phyloP scores from a whole-genome alignment of 2,797 vertebrate species.

The Phaenicophaeus curvirostris region DNA sequence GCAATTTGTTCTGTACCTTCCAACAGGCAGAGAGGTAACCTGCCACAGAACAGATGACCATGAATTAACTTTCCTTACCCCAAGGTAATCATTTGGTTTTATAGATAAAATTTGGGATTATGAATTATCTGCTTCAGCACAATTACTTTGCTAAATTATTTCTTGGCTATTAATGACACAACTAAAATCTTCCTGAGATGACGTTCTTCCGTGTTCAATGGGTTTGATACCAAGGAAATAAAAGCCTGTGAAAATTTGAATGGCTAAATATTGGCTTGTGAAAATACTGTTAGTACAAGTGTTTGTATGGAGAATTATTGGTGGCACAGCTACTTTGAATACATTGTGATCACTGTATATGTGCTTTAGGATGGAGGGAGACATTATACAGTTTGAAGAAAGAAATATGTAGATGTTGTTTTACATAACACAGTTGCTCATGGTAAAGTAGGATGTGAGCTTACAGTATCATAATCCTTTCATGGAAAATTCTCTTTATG shows the following conservation, averaged over 20 bases:
- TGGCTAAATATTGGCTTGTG: not conserved
- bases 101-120: slow-evolving; percentile 11
- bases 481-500: not conserved
- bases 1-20: not conserved
- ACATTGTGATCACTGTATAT: not conserved
- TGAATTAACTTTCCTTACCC: not conserved
- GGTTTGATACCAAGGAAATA: not conserved
- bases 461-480: not conserved
- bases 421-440: not conserved
- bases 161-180: not conserved
- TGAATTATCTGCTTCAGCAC: not conserved
- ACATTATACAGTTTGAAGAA: not conserved
- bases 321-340: not conserved
- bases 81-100: not conserved
- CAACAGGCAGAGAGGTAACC: not conserved
- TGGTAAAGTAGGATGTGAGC: not conserved
- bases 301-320: not conserved
- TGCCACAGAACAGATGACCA: not conserved
- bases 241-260: not conserved
- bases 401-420: not conserved
- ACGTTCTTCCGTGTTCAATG: not conserved
- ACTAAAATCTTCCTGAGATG: not conserved
- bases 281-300: not conserved
- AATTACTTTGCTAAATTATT: not conserved
- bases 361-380: not conserved